phyloP scores from a whole-genome alignment of 2,888 invertebrate species.

The Eristalinus sepulchralis region DNA sequence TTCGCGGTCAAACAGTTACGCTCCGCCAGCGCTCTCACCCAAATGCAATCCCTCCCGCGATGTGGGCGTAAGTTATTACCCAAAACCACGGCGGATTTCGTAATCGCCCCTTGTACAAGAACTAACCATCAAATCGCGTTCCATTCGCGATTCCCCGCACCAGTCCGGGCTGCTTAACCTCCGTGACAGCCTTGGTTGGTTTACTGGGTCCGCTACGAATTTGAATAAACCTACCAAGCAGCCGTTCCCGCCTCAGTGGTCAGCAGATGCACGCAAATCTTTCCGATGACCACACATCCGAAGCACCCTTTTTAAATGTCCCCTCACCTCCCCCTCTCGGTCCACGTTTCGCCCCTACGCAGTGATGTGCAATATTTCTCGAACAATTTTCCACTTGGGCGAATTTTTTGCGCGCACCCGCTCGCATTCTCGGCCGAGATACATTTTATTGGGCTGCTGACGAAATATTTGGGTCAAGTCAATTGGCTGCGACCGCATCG shows the following conservation, averaged over 20 bases:
- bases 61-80: background rate
- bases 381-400: conserved; percentile 64
- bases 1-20: background rate
- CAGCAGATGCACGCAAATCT: background rate
- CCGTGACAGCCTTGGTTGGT: conserved; percentile 57
- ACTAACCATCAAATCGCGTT: conserved; percentile 12
- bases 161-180: conserved; percentile 48
- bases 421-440: conserved; percentile 29
- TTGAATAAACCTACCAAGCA: conserved; percentile 18
- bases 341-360: background rate
- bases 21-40: background rate
- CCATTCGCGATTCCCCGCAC: conserved; percentile 22
- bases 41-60: no score
- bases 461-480: conserved; percentile 64
- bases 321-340: conserved; percentile 6
- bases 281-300: background rate
- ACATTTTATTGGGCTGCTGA: conserved; percentile 22
- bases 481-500: conserved; percentile 64
- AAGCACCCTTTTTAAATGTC: background rate
- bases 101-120: background rate
- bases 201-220: conserved; percentile 16
- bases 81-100: background rate
- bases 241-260: background rate
- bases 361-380: conserved; percentile 37
- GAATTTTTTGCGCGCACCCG: conserved; percentile 48